A percentile compares a stretch with the other conserved stretches of the same genome.
These are phyloP conservation scores for Limnephilus auricula DNA, from an alignment of 2,888 invertebrate species.

Conservation along the genomic window DNA sequence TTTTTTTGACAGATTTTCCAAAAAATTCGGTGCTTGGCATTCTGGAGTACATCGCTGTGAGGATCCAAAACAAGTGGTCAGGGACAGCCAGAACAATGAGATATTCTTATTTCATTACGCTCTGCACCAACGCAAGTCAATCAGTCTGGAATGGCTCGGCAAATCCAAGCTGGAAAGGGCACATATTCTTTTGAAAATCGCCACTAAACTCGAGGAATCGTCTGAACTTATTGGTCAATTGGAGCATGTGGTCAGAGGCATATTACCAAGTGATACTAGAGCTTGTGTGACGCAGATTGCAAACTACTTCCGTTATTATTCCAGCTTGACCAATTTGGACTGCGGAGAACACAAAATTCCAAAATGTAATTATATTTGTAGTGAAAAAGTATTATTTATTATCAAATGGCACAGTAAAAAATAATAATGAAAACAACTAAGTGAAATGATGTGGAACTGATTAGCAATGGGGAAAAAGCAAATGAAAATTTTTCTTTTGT, in stretches of 20 bases:
- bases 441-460: no score
- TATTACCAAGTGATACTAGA: slow-evolving; percentile 72
- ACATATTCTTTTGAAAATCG: slow-evolving; percentile 71
- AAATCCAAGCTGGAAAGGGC: slow-evolving; percentile 31
- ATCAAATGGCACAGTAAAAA: no score
- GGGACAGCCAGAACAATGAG: slow-evolving; percentile 32
- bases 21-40: slow-evolving; percentile 64
- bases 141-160: slow-evolving; percentile 27
- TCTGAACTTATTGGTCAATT: slow-evolving; percentile 73
- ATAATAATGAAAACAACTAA: no score
- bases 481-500: no score
- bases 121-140: background rate
- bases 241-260: slow-evolving; percentile 73
- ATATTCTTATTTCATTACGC: background rate
- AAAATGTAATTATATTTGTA: slow-evolving; percentile 19
- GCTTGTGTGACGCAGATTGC: slow-evolving; percentile 72
- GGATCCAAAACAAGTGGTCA: background rate
- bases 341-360: slow-evolving; percentile 65
- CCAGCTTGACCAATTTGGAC: slow-evolving; percentile 73
- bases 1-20: slow-evolving; percentile 1
- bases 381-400: no score
- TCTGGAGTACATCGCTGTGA: background rate
- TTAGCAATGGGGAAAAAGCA: no score
- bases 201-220: slow-evolving; percentile 75
- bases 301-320: slow-evolving; percentile 76